Base-by-base conservation (phyloP, 1,140 invertebrate genomes). In the Eriosoma lanigerum region DNA sequence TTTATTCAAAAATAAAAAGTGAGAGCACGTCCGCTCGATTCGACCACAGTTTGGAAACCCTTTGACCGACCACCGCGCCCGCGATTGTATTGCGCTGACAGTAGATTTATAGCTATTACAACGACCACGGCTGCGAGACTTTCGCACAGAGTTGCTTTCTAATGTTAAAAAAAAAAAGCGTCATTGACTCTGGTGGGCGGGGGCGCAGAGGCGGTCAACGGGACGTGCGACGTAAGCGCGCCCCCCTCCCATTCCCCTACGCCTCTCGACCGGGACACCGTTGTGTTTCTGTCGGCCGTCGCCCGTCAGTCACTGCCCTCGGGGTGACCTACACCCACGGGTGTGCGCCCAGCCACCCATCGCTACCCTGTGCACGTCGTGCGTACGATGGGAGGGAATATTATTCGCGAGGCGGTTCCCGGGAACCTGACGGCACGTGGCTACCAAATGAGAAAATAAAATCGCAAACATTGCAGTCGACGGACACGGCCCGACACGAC, bases 301-400 rank as follows among this genome's bases (percentile, higher is more conserved):
- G 32, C 8, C 38, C 75, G 24, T 9, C 54, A 38, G 56, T 48
- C 56, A 46, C 54, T 48, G 54, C 24, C 56, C 58, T 72, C 38
- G 75, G 75, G 21, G 75, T 78, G 75, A 78, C 75, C 75, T 56
- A 78, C 75, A 78, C 75, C 75, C 75, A 78, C 75, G 75, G 75
- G 75, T 78, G 75, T 48, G 75, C n/a, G 54, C 75, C 52, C 52
- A 32, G 46, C 29, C 52, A 58, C 52, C 73, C 73, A 58, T n/a
- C 73, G 44, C 32, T 32, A 60, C 56, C 75, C 75, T 38, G n/a
- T 44, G n/a, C 1, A 10, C 38, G 12, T 26, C 38, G 15, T 38
- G 56, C 54, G 21, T 38, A 24, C 21, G 75, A 78, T 78, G 75
- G 75, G 75, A 78, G 75, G 75, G 75, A 78, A 78, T 78, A 62